Base-by-base conservation (phyloP, 2,113 vertebrate genomes). In the Aegithalos caudatus region DNA sequence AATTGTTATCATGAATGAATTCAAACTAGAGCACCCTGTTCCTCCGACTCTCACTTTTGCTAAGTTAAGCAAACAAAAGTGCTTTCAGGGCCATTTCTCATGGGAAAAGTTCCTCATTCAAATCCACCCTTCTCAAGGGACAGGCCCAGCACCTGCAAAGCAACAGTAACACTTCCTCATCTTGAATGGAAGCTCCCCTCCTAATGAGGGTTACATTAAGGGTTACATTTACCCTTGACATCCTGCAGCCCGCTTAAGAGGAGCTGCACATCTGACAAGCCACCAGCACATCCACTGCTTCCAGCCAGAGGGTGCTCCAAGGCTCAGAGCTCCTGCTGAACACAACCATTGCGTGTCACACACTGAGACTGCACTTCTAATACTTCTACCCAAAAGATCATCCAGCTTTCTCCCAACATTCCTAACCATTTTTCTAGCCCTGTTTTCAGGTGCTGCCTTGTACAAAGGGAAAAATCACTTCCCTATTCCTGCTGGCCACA, bases 331-430 rank as follows among this genome's bases (percentile, higher is more conserved):
- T 2, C 44, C 72, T 29, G 57, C 38, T 45, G 37, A 92, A 44
- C 1, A 6, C n/a, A 56, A 85, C 73, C 31, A n/a, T 37, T 2
- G 0, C 7, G 4, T 3, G 23, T 29, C 54, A n/a, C 6, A 7
- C 37, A 1, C 1, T 21, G 18, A 50, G 14, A 62, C 28, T 37
- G 1, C 0, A 0, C 14, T 53, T 74, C 45, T n/a, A 19, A 13
- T 22, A 35, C 10, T 47, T 4, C 24, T 28, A 28, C 24, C 14
- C 31, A 11, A 48, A 80, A 61, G 56, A 44, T 7, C 47, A 79
- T 10, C 17, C 20, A 20, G 15, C 14, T 57, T 42, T 78, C 84
- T 20, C 27, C 45, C 47, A 71, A 21, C 38, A 35, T 29, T 27
- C 38, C 28, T 40, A 66, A 37, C 2, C 10, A 17, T 82, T 51